Base-by-base conservation (phyloP, 2,888 invertebrate genomes). In the Nemoura dubitans region DNA sequence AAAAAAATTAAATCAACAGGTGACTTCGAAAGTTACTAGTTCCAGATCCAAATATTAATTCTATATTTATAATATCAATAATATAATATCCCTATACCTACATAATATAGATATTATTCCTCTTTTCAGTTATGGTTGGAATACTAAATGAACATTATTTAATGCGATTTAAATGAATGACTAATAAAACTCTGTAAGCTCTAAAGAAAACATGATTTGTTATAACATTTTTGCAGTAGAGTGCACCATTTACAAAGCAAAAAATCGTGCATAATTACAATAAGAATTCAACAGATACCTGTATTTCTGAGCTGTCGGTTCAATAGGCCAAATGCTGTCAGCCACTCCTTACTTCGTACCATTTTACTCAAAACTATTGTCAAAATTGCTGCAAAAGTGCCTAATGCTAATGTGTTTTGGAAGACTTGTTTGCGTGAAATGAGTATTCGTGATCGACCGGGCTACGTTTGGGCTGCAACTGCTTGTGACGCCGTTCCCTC, bases 251-350 rank as follows among this genome's bases (percentile, higher is more conserved):
- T n/a, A n/a, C n/a, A n/a, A n/a, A n/a, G n/a, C 5, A 36, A 36
- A 36, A 36, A 36, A 10, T 36, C 81, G 30, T 16, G 26, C 76
- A 36, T 36, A 36, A 36, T 6, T 36, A 6, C 10, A 36, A 36
- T 36, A 36, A 36, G 10, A 36, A 36, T 36, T 36, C 21, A 59
- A 21, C 1, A 59, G 59, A 59, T 84, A 84, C 84, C 76, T 84
- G 84, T 76, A 27, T 84, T 84, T 16, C 76, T 59, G 28, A 84
- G 28, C 76, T 84, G 84, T 76, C 84, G 21, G 59, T 76, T 84
- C 21, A 27, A 59, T 29, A 84, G 5, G 76, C 59, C 29, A 59
- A 84, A 28, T 7, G 84, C 30, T 10, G 84, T 59, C 76, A 84
- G 6, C 84, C 59, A 28, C 76, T 76, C 76, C 28, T 59, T 27